Evolutionary conservation across 2,113 vertebrate genomes (phyloP), one percentile per base, ranked within the genome.

Genomic region (Neodontobutis hainanensis): DNA sequence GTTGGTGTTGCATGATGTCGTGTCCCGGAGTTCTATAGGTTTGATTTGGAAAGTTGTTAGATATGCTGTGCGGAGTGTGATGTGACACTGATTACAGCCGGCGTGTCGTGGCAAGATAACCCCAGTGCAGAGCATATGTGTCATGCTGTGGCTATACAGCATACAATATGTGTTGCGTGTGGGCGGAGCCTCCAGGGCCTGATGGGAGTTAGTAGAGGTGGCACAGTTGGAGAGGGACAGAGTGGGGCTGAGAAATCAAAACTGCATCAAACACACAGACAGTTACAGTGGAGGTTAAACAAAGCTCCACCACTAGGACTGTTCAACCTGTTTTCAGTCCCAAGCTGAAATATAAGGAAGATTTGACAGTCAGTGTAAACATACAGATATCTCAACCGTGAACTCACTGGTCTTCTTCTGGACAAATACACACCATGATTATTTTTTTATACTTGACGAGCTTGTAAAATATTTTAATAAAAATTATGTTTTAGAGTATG

Each of bases 221-320:
- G 70, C 59, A 70, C 61, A 77, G 55, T 59, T 50, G 40, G 53
- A 72, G 57, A 61, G 61, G 65, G 56, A 40, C 68, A 57, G n/a
- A 81, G 68, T 53, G 46, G 56, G 69, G 40, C 68, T 57, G 83
- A 89, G 75, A 81, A 87, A 73, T 48, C 53, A 19, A 83, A 70
- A 73, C 3, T 27, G 19, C 19, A 27, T 27, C 19, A 3, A 27
- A 36, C 51, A 35, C 27, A 38, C 63, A 15, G 68, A 76, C 68
- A 59, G 62, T 62, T 53, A 88, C 85, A 88, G 85, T 90, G 76
- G 66, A 62, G 87, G 85, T 87, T 80, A 73, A 12, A 36, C 40
- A 34, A 80, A 82, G 87, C 87, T 85, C 73, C 44, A 52, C 49
- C 19, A 57, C 74, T 61, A 65, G 61, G 32, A 48, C 69, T 52